phyloP scores from a whole-genome alignment of 2,113 vertebrate species.

The Saimiri boliviensis region DNA sequence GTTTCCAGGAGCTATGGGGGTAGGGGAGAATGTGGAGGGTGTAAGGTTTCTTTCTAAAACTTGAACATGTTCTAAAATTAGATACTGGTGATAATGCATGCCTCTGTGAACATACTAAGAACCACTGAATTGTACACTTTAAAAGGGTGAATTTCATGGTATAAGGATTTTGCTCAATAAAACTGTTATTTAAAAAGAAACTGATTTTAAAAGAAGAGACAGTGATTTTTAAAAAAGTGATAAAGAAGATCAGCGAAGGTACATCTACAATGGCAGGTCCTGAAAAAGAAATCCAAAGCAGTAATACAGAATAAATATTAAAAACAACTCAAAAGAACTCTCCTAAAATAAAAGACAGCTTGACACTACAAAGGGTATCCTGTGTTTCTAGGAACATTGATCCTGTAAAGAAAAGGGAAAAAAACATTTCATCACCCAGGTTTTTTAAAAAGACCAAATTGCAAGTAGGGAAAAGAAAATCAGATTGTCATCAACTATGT shows the following conservation, averaged over 20 bases:
- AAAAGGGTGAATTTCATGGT: not conserved
- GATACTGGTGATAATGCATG: not conserved
- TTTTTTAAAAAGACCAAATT: not conserved
- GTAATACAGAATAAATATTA: not conserved
- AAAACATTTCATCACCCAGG: not conserved
- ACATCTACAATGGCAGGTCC: not conserved
- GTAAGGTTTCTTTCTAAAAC: not conserved
- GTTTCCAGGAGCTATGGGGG: not conserved
- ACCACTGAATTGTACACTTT: not conserved
- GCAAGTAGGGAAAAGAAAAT: not conserved
- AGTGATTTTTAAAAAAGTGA: not conserved
- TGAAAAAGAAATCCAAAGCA: slow-evolving; percentile 4
- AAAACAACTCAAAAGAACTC: not conserved
- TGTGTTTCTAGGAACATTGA: not conserved
- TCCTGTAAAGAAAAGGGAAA: not conserved
- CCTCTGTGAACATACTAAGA: not conserved
- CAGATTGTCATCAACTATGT: not conserved
- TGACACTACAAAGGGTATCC: slow-evolving; percentile 1
- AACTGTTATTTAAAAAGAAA: not conserved
- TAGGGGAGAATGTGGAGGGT: not conserved
- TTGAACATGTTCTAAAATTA: slow-evolving; percentile 22
- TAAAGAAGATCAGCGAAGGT: slow-evolving; percentile 1
- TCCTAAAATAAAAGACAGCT: slow-evolving; percentile 12
- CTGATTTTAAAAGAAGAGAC: not conserved
- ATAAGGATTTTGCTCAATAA: not conserved